These are phyloP conservation scores for Scolopax bukidnonensis DNA, from an alignment of 2,797 vertebrate genomes.

Conservation along the genomic window DNA sequence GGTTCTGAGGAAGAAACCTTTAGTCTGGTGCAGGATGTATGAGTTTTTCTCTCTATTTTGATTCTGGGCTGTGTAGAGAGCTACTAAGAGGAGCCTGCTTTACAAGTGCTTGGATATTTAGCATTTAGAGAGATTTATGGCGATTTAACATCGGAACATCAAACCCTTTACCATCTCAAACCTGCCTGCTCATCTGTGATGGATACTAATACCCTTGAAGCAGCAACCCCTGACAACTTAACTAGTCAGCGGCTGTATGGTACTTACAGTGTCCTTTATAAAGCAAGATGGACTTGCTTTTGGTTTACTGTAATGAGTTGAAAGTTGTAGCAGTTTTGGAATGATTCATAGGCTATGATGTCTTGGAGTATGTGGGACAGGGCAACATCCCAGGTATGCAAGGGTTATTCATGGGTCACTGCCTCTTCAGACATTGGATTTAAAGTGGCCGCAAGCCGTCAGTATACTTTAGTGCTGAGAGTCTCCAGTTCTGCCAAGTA, in stretches of 20 bases:
- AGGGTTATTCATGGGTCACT: background rate
- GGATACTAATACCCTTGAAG: constrained; percentile 29
- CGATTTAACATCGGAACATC: background rate
- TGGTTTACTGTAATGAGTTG: background rate
- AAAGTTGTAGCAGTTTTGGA: background rate
- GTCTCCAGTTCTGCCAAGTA: background rate
- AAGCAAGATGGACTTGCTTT: background rate
- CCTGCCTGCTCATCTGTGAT: constrained; percentile 7
- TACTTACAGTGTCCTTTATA: background rate
- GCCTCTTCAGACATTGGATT: background rate
- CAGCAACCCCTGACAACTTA: constrained; percentile 28
- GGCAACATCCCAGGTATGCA: background rate
- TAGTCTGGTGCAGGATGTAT: background rate
- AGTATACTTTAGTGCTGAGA: background rate
- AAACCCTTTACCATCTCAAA: constrained; percentile 27
- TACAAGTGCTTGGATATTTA: background rate
- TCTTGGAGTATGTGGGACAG: background rate
- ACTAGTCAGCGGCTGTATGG: background rate
- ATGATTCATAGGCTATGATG: background rate
- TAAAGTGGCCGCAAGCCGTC: accelerated
- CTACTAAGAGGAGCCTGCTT: background rate
- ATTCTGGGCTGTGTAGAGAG: background rate
- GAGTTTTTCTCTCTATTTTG: background rate
- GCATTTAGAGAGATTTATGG: background rate
- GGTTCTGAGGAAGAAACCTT: background rate